These are phyloP conservation scores for Symphodus melops DNA, from an alignment of 2,113 vertebrate genomes.

Conservation along the genomic window DNA sequence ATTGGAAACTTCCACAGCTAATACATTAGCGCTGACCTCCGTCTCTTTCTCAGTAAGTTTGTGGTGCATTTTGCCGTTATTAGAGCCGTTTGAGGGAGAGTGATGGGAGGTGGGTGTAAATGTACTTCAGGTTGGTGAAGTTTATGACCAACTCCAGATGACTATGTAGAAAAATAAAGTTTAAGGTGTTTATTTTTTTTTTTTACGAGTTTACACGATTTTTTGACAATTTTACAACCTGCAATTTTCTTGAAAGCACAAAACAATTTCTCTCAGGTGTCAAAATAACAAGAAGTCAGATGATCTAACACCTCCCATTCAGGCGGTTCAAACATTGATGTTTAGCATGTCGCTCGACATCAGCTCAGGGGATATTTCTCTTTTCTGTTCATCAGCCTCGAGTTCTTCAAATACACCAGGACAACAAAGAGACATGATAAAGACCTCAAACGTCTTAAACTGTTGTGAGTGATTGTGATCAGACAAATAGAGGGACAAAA, in stretches of 20 bases:
- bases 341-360: conserved; percentile 1
- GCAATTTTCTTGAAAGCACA: not conserved
- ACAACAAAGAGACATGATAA: not conserved
- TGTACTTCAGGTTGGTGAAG: not conserved
- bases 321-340: not conserved
- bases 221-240: conserved; percentile 10
- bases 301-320: not conserved
- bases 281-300: not conserved
- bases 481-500: not conserved
- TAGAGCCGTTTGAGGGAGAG: conserved; percentile 10
- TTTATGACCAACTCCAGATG: conserved; percentile 16
- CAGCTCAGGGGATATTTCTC: not conserved
- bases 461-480: not conserved
- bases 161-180: not conserved
- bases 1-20: conserved; percentile 68
- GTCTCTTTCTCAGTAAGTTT: conserved; percentile 36
- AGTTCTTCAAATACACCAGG: not conserved
- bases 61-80: conserved; percentile 47
- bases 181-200: not conserved
- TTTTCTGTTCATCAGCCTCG: not conserved
- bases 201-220: not conserved
- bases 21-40: conserved; percentile 61
- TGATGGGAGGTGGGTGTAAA: not conserved
- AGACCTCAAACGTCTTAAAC: not conserved
- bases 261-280: not conserved